phyloP scores from a whole-genome alignment of 2,113 vertebrate genomes.

The Hippocampus barbouri region DNA sequence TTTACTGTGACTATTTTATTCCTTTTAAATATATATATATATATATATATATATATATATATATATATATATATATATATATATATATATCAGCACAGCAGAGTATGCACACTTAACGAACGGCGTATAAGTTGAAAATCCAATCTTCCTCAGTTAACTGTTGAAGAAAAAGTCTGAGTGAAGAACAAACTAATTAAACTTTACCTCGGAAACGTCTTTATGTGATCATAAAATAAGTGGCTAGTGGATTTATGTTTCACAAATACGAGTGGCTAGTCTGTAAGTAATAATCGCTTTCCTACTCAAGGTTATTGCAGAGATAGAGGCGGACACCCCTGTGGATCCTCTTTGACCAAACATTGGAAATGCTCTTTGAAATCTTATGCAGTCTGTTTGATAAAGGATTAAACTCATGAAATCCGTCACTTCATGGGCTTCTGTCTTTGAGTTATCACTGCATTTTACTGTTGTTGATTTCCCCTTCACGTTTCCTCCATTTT shows the following conservation, averaged over 20 bases:
- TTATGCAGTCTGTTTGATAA: slow-evolving; percentile 65
- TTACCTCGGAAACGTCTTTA: slow-evolving; percentile 27
- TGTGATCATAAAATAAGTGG: slow-evolving; percentile 43
- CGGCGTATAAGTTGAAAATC: slow-evolving; percentile 32
- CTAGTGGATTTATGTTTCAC: slow-evolving; percentile 41
- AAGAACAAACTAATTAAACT: slow-evolving; percentile 40
- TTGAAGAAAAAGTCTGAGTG: slow-evolving; percentile 23
- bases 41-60: no score
- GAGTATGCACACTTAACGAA: slow-evolving; percentile 5
- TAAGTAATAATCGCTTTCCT: slow-evolving; percentile 35
- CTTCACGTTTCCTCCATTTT: slow-evolving; percentile 18
- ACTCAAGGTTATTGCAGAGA: slow-evolving; percentile 60
- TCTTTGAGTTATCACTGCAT: slow-evolving; percentile 58
- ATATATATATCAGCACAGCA: neutral
- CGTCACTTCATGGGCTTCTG: slow-evolving; percentile 55
- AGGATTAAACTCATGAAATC: slow-evolving; percentile 65
- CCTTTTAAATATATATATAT: no score
- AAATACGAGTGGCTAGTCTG: slow-evolving; percentile 42
- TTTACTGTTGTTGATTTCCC: slow-evolving; percentile 40
- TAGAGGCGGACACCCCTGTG: slow-evolving; percentile 50
- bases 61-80: no score
- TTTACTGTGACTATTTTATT: slow-evolving; percentile 5
- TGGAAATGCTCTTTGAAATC: slow-evolving; percentile 61
- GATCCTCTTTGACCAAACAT: slow-evolving; percentile 60
- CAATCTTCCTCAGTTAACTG: slow-evolving; percentile 30